Base-by-base conservation (phyloP, 2,888 invertebrate species). In the Alsophila aescularia region DNA sequence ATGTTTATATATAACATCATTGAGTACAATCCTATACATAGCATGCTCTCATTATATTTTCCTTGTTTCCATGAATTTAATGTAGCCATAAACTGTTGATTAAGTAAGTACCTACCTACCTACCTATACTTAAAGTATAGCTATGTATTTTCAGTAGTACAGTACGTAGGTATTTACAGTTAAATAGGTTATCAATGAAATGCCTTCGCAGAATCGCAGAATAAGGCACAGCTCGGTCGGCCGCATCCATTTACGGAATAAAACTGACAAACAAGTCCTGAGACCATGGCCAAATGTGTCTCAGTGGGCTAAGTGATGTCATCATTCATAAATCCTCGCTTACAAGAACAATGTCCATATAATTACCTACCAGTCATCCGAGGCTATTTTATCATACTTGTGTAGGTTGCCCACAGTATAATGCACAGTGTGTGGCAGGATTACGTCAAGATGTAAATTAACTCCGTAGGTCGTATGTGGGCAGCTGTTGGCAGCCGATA, bases 281-380 rank as follows among this genome's bases (percentile, higher is more conserved):
- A 50, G 61, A 59, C 66, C 70, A 59, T 73, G 66, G 65, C 75
- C 68, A 35, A 60, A 69, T 67, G 60, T 50, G 44, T 52, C 27
- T 43, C 57, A 39, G 21, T 29, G 54, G n/a, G 41, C 36, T 42
- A 41, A 47, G 36, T 79, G 79, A 79, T 77, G 77, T 79, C 78
- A 76, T 79, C 78, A 76, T 60, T 44, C 60, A 77, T 57, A n/a
- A n/a, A 51, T 45, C 49, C 66, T 60, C 62, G 64, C 67, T 59
- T 57, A 8, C 42, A 29, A 41, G 37, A 57, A 27, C 34, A 27
- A 49, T 29, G 44, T 35, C 15, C 24, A 24, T 47, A 47, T 37
- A 43, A 21, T 36, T 13, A 14, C 1, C 5, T 8, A 43, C 24
- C 8, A 37, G 34, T 32, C 36, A 48, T 29, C 44, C n/a, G 29